Conservation (phyloP, 2,113 vertebrate genomes). For the Atrichornis clamosus region DNA sequence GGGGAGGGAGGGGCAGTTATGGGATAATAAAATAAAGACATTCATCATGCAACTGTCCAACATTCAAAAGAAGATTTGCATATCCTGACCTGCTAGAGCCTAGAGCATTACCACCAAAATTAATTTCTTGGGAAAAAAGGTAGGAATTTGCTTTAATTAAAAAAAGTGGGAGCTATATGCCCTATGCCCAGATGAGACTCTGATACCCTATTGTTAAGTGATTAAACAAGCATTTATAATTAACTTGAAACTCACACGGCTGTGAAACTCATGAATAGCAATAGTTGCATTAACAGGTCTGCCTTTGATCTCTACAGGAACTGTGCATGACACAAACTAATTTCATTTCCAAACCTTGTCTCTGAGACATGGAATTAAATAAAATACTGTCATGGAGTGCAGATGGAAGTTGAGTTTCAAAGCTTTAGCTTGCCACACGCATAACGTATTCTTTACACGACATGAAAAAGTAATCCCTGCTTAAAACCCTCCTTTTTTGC, state of each 20-base stretch:
- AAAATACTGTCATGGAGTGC: neutral
- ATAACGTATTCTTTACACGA: conserved; percentile 19
- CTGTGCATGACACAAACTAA: conserved; percentile 23
- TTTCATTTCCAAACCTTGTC: conserved; percentile 38
- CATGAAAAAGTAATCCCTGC: conserved; percentile 23
- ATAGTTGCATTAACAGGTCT: conserved; percentile 50
- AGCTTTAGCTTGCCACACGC: neutral
- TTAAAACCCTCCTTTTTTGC: neutral
- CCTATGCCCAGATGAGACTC: conserved; percentile 46
- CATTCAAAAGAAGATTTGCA: conserved; percentile 10
- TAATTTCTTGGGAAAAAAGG: conserved; percentile 35
- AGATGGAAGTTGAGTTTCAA: conserved; percentile 41
- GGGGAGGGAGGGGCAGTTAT: neutral
- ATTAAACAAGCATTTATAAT: conserved; percentile 62
- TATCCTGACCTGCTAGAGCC: conserved; percentile 9
- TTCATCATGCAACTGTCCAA: neutral
- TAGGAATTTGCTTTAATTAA: conserved; percentile 59
- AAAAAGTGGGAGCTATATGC: neutral
- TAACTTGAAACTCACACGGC: conserved; percentile 31
- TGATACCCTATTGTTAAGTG: conserved; percentile 40
- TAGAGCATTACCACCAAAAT: conserved; percentile 20
- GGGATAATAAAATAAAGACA: conserved; percentile 28
- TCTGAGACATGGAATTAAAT: conserved; percentile 9
- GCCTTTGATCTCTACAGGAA: conserved; percentile 57
- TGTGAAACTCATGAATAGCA: conserved; percentile 59